phyloP scores from a whole-genome alignment of 2,113 vertebrate genomes.

The Tragelaphus scriptus region DNA sequence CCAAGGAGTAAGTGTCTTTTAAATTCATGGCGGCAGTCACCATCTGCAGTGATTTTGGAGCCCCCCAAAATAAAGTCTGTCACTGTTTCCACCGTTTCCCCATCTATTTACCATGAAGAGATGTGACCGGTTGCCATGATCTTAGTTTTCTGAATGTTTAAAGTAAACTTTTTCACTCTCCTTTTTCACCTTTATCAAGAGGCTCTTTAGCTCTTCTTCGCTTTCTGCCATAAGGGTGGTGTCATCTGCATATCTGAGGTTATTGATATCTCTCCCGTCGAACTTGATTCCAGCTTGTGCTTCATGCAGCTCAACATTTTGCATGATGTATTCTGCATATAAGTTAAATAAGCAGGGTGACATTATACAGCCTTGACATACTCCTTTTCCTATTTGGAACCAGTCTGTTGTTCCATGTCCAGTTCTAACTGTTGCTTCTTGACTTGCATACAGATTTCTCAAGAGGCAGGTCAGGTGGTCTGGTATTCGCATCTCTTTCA shows the following conservation, averaged over 20 bases:
- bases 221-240: not conserved
- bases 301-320: not conserved
- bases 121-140: not conserved
- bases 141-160: not conserved
- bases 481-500: not conserved
- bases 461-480: not conserved
- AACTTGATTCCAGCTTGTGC: not conserved
- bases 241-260: not conserved
- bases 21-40: not conserved
- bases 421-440: not conserved
- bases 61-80: accelerated
- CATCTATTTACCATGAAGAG: not conserved
- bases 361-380: not conserved
- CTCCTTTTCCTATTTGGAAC: not conserved
- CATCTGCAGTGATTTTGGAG: not conserved
- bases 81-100: not conserved
- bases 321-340: not conserved
- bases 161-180: not conserved
- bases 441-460: not conserved
- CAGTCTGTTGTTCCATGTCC: not conserved
- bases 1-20: not conserved
- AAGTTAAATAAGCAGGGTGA: not conserved
- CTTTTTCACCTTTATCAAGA: not conserved
- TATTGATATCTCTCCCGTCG: not conserved
- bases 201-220: not conserved